Evolutionary conservation across 1,140 invertebrate genomes (phyloP).

Genomic region (Drosophila cardini): DNA sequence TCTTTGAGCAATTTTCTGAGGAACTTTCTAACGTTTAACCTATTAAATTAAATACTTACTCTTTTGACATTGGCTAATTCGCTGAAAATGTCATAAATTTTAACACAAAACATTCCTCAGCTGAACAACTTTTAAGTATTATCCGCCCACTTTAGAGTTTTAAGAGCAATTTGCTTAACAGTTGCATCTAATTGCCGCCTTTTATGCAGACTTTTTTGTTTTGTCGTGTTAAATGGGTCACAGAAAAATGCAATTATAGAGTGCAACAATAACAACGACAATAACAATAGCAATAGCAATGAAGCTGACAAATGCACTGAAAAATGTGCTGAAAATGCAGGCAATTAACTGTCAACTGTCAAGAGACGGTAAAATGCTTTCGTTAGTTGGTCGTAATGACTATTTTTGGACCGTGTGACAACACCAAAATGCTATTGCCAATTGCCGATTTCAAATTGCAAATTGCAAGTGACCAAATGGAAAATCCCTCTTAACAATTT

Average conservation of each 20-base stretch:
- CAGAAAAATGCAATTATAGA: slow-evolving; percentile 28
- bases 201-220: slow-evolving; percentile 8
- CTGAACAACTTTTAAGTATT: background rate
- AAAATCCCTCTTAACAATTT: background rate
- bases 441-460: slow-evolving; percentile 33
- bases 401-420: slow-evolving; percentile 74
- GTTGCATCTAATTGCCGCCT: slow-evolving; percentile 18
- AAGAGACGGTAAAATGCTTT: slow-evolving; percentile 33
- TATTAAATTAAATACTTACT: too few relatives aligned
- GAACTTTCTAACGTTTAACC: too few relatives aligned
- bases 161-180: slow-evolving; percentile 16
- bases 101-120: background rate
- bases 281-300: background rate
- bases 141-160: background rate
- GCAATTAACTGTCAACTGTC: slow-evolving; percentile 61
- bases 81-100: background rate
- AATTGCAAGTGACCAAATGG: slow-evolving; percentile 17
- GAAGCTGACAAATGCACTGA: slow-evolving; percentile 15
- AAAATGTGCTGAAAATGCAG: slow-evolving; percentile 61
- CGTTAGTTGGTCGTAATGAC: slow-evolving; percentile 72
- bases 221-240: slow-evolving; percentile 1
- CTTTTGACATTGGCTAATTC: background rate
- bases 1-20: too few relatives aligned
- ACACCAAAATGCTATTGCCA: slow-evolving; percentile 34
- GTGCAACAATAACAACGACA: background rate